Base-by-base conservation (phyloP, 2,113 vertebrate species). In the Abramis brama region DNA sequence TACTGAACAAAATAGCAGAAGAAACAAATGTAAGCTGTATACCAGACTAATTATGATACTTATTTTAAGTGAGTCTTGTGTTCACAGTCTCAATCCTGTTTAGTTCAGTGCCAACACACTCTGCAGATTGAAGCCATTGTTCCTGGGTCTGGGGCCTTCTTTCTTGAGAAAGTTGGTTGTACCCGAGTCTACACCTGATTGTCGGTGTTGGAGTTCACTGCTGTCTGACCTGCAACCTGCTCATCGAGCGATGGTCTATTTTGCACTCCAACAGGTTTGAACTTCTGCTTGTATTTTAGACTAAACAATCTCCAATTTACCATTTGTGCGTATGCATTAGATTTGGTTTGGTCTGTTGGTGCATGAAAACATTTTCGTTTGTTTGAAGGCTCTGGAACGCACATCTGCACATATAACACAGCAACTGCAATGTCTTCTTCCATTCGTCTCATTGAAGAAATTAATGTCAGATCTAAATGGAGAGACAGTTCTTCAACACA, bases 371-470 rank as follows among this genome's bases (percentile, higher is more conserved):
- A 21, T 30, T 9, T 79, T 86, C 30, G 21, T 91, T 30, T 84
- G 66, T 88, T 81, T 80, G 6, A 89, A 95, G 95, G 91, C 88
- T 88, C 89, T 92, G 55, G 79, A 84, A 11, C 82, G 79, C 66
- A 88, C 86, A 25, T 86, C 73, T 0, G 87, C 15, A 66, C 91
- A 93, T 85, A 57, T 84, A 78, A 92, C 93, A 55, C 88, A 86
- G 73, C 94, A 93, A 90, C 90, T 92, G 73, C 93, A 91, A 77
- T 98, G 97, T 85, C 92, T 97, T 74, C 86, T 95, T 89, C 96
- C 96, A 15, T 94, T 95, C 74, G 88, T 96, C n/a, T 94, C 97
- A 10, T 89, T 98, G 89, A 96, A 94, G 91, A 93, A 94, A 74
- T 89, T 97, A 66, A 92, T 89, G 2, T 90, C 88, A 33, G 85